A percentile compares a stretch with the other conserved stretches of the same genome.
Evolutionary conservation across 2,797 vertebrate species (phyloP).

Genomic region (Oreonectes daqikongensis): DNA sequence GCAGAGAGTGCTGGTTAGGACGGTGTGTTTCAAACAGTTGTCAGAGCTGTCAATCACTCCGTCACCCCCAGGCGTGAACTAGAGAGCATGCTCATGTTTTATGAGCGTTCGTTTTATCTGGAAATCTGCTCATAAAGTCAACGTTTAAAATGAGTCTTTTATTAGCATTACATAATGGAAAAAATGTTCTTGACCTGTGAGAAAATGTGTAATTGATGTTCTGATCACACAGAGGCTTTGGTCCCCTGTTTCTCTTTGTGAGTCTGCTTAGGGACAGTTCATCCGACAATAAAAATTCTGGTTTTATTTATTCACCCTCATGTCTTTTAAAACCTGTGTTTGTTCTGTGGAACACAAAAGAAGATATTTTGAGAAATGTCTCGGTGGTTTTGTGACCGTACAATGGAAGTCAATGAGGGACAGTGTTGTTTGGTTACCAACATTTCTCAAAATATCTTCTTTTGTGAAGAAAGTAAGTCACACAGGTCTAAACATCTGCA

Average conservation of each 20-base stretch:
- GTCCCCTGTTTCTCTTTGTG: background rate
- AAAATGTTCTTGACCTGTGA: background rate
- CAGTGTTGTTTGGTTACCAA: no score
- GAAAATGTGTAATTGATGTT: background rate
- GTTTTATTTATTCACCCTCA: no score
- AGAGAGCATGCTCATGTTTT: conserved; percentile 17
- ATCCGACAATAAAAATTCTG: no score
- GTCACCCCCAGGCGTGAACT: conserved; percentile 5
- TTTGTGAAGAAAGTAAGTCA: no score
- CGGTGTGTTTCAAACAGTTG: conserved; percentile 4
- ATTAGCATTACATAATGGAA: background rate
- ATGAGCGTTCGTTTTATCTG: background rate
- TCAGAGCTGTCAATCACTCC: conserved; percentile 18
- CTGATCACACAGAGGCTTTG: no score
- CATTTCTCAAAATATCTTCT: no score
- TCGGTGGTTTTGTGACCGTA: no score
- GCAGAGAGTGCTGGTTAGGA: background rate
- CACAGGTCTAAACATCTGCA: conserved; percentile 61
- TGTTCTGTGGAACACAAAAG: no score
- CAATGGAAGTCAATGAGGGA: no score
- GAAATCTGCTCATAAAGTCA: conserved; percentile 10
- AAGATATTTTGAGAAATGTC: no score
- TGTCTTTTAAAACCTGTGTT: no score
- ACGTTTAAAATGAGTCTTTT: background rate
- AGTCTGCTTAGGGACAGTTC: no score